These are phyloP conservation scores for Penaeus japonicus DNA, from an alignment of 1,140 invertebrate genomes.

Conservation along the genomic window DNA sequence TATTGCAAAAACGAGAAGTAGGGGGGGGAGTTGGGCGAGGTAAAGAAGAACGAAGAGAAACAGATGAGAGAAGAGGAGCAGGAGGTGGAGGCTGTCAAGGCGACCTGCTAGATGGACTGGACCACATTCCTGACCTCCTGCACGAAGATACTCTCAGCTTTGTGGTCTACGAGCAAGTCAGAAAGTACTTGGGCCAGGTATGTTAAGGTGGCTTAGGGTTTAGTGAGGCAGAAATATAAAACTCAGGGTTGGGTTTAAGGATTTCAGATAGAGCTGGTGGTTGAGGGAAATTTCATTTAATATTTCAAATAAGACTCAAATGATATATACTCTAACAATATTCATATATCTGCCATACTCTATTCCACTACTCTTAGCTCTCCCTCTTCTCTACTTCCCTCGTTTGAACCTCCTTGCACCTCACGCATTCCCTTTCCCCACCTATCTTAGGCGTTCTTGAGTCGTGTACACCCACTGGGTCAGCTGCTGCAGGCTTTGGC, in stretches of 20 bases:
- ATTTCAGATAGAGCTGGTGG: too few relatives aligned
- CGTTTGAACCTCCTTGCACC: too few relatives aligned
- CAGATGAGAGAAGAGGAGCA: slow-evolving; percentile 32
- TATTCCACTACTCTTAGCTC: too few relatives aligned
- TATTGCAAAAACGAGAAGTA: too few relatives aligned
- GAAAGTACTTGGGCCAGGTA: slow-evolving; percentile 38
- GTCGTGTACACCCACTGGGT: slow-evolving; percentile 25
- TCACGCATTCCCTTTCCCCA: too few relatives aligned
- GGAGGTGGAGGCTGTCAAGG: not conserved
- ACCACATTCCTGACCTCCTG: slow-evolving; percentile 22
- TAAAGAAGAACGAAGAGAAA: slow-evolving; percentile 19
- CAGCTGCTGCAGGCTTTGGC: slow-evolving; percentile 34
- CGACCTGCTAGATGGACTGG: slow-evolving; percentile 37
- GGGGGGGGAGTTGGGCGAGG: not conserved
- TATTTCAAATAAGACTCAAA: too few relatives aligned
- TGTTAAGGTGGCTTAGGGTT: not conserved
- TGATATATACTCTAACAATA: too few relatives aligned
- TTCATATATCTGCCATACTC: too few relatives aligned
- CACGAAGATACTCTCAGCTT: slow-evolving; percentile 8
- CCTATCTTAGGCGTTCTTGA: slow-evolving; percentile 11
- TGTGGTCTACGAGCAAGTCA: slow-evolving; percentile 11
- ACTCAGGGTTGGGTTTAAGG: too few relatives aligned
- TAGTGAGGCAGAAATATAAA: too few relatives aligned
- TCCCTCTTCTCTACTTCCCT: too few relatives aligned
- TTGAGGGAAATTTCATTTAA: too few relatives aligned